Evolutionary conservation across 2,888 invertebrate genomes (phyloP), one percentile per base, ranked within the genome.

Genomic region (Ephialtes manifestator): DNA sequence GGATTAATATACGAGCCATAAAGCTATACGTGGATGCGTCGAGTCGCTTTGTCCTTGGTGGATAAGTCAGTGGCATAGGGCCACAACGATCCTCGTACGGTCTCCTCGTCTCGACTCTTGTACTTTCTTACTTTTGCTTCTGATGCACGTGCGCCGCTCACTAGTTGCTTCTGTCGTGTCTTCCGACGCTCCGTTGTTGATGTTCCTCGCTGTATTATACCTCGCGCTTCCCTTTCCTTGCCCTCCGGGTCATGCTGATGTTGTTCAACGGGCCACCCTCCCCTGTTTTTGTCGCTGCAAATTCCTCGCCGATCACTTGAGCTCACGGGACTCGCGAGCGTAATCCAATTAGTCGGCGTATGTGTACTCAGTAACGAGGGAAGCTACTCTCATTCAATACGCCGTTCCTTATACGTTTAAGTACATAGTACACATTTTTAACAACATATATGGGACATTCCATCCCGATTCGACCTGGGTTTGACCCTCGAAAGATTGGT

Each of bases 1-100:
- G 87, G 91, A 93, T 92, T 93, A 93, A 93, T 93, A 92, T 92
- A 92, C 90, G 92, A 91, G 88, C 90, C 90, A 93, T 92, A 91
- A 92, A 89, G 91, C 88, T 88, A 91, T 91, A 90, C 88, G 58
- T 58, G 39, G 65, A 91, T 91, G 89, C 88, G 58, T 58, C 48
- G 65, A 35, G 48, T 65, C 65, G 55, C 85, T 85, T 82, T 82
- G 81, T 85, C 79, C 85, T 79, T 76, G 60, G 71, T 46, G 70
- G 28, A 82, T 75, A 72, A 77, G 20, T 58, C 58, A 24, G 7
- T 35, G 20, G 68, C 24, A 24, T 48, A 48, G 31, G 75, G 71
- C 67, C 72, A 58, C 76, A 70, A 51, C 75, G 24, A 48, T 48
- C 70, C 71, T 39, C 46, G 55, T 68, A 31, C 46, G n/a, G 48